Evolutionary conservation across 2,797 vertebrate species (phyloP).

Genomic region (Hybognathus amarus): DNA sequence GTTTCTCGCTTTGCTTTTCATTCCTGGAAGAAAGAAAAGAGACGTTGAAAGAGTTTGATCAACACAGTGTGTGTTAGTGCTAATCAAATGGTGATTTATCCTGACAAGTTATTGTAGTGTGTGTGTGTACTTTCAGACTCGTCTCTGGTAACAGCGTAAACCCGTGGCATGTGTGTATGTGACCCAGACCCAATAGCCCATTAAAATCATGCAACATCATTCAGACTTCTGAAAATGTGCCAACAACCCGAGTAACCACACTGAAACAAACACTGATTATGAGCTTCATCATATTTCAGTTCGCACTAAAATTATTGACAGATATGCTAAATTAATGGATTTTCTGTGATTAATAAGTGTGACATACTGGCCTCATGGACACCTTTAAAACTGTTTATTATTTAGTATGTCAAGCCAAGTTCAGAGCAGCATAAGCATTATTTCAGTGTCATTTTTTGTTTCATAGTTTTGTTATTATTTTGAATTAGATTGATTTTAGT

Average conservation of each 20-base stretch:
- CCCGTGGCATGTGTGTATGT: background rate
- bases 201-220: background rate
- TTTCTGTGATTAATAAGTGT: background rate
- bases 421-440: too few species aligned
- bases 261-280: background rate
- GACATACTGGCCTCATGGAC: background rate
- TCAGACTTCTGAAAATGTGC: background rate
- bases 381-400: background rate
- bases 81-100: background rate
- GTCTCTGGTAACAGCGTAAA: background rate
- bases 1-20: slow-evolving; percentile 59
- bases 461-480: background rate
- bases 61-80: background rate
- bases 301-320: background rate
- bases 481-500: background rate
- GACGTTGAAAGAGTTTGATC: background rate
- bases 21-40: slow-evolving; percentile 45
- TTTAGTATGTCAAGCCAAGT: too few species aligned
- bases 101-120: background rate
- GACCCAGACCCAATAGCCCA: slow-evolving; percentile 5
- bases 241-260: too few species aligned
- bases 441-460: too few species aligned
- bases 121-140: background rate
- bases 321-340: background rate
- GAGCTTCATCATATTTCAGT: background rate